Conservation (phyloP, 2,797 vertebrate genomes). For the Helostoma temminkii region DNA sequence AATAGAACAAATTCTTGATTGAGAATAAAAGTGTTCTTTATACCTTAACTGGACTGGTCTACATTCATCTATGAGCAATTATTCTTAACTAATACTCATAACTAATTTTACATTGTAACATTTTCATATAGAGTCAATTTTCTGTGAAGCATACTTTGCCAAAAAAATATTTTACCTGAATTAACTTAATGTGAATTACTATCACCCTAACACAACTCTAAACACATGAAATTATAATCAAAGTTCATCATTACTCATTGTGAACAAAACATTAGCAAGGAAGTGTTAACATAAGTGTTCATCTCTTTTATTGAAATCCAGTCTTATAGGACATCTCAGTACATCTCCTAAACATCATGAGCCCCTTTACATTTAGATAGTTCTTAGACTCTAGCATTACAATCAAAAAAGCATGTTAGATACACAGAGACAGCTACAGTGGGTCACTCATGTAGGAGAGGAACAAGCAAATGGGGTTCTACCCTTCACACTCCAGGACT, state of each 20-base stretch:
- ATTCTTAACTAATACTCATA: too few species aligned
- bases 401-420: slow-evolving; percentile 77
- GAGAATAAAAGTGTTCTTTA: background rate
- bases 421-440: slow-evolving; percentile 47
- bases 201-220: too few species aligned
- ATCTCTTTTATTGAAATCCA: slow-evolving; percentile 80
- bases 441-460: slow-evolving; percentile 41
- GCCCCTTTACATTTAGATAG: slow-evolving; percentile 59
- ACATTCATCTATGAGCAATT: too few species aligned
- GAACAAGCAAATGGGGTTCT: slow-evolving; percentile 15
- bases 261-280: slow-evolving; percentile 16
- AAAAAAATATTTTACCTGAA: too few species aligned
- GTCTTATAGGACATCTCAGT: slow-evolving; percentile 67
- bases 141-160: too few species aligned
- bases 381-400: slow-evolving; percentile 71
- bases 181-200: too few species aligned
- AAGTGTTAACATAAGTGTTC: slow-evolving; percentile 53
- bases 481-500: slow-evolving; percentile 28
- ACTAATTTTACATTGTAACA: too few species aligned
- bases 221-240: too few species aligned
- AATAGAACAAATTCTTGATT: background rate
- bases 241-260: background rate
- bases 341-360: slow-evolving; percentile 67
- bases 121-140: too few species aligned
- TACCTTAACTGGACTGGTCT: background rate